Evolutionary conservation across 2,888 invertebrate genomes (phyloP), one percentile per base, ranked within the genome.

Genomic region (Trichogramma evanescens): DNA sequence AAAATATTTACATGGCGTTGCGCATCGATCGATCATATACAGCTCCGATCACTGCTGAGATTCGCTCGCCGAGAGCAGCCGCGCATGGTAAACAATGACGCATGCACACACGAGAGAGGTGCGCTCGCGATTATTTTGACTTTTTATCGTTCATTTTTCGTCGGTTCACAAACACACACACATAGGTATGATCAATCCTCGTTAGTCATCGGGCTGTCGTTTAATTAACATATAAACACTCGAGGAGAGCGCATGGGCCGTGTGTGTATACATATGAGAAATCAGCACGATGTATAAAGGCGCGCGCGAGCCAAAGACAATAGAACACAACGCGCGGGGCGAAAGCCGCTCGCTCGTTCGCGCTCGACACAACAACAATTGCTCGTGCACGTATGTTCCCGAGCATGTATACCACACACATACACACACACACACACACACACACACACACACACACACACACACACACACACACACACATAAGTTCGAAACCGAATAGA

Each of bases 191-290:
- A 61, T 61, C 50, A 45, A 61, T 61, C 54, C 50, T 46, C 39
- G 48, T 56, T 61, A 13, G 49, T 8, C 13, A 43, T 26, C 38
- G 13, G 44, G 4, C 46, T 10, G 10, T 42, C 45, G 51, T 51
- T 54, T 62, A 63, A 66, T 63, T 58, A 63, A 62, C 57, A 63
- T 59, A 62, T 56, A 62, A 54, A 56, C 49, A 54, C 50, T 50
- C 53, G 54, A 54, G 44, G 54, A n/a, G 46, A 54, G 57, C 58
- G 59, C 61, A 61, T 2, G 26, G 26, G 26, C 26, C 26, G 26
- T 26, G 26, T 26, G 26, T 26, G 26, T 26, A 26, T 26, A 26
- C 26, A 26, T 26, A 26, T 26, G 26, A 26, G 26, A 26, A 26
- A 26, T 26, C 26, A 26, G 26, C 26, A 2, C 26, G 26, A 26